Base-by-base conservation (phyloP, 2,888 invertebrate genomes). In the Pocota personata region DNA sequence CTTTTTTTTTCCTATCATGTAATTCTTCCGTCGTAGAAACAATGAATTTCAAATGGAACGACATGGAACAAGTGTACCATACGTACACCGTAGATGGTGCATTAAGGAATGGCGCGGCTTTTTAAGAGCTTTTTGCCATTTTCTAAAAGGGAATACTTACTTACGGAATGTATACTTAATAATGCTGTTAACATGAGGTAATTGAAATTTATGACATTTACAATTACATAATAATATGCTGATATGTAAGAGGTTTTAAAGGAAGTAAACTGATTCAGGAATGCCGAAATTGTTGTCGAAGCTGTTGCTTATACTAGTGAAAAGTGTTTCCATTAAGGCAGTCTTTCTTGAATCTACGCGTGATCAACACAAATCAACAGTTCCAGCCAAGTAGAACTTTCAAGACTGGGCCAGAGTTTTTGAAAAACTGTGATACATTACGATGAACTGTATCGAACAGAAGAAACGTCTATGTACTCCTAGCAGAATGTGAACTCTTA, bases 51-150 rank as follows among this genome's bases (percentile, higher is more conserved):
- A 82, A 86, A 82, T 86, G 82, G 60, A 50, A 69, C 62, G 83
- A 69, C 73, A 50, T 64, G 73, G 58, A 77, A 67, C 71, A 82
- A 86, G 82, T 82, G 86, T 82, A 72, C 32, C 48, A 32, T 64
- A 46, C 55, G 35, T 19, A 30, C 24, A 10, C 14, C 50, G 32
- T 71, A 76, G 71, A 80, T 80, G 80, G 64, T 67, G 76, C 66
- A 67, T 82, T 55, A 80, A 72, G 76, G 57, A 67, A 67, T 71
- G 57, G 76, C 55, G 76, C 62, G 57, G 64, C 27, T 62, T 79
- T 57, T 57, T 82, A 86, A 86, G 77, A 86, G 86, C 82, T 86
- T 86, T 86, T 86, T 19, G 82, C 86, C 86, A 86, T 86, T 86
- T 82, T 50, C 50, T 16, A 58, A 72, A 72, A 79, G 35, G 46